Evolutionary conservation across 1,140 invertebrate species (phyloP), one percentile per base, ranked within the genome.

Genomic region (Drosophila guanche): DNA sequence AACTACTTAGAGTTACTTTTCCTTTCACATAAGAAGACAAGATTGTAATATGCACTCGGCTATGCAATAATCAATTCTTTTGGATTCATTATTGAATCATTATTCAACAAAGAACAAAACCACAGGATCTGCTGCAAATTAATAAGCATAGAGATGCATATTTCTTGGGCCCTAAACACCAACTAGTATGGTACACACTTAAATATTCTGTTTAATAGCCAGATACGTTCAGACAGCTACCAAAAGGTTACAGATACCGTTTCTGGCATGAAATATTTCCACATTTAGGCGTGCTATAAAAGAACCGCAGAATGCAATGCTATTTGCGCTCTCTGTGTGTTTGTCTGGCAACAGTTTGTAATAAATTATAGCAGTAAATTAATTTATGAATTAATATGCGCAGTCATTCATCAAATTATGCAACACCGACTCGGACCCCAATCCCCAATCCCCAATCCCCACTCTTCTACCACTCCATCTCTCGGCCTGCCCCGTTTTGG

Each of bases 361-460:
- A 83, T 79, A 75, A 78, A 84, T 70, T 65, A 46, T 74, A 79
- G 56, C 66, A 88, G 79, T 60, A 71, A 86, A 86, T 86, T 86
- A 86, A 86, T 86, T 86, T 88, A 75, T 81, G 65, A 88, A 86
- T 86, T 86, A 86, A 88, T 86, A 68, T 88, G 81, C 81, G 83
- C 78, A 88, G 69, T 86, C 81, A 86, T 86, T 86, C 81, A 85
- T 85, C 83, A 86, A 88, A 80, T 86, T 78, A 74, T 81, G 62
- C 59, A 61, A 27, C 51, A 53, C 37, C 22, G 23, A 23, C 23
- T 27, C 37, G 45, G 14, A 40, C n/a, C 57, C 40, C 27, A 10
- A 23, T 27, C 3, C 42, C 22, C 16, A 20, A 20, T 20, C 0
- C 16, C 16, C 16, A 20, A 20, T 1, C n/a, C n/a, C n/a, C n/a